Conservation (phyloP, 2,888 invertebrate species). For the Cinara cedri region DNA sequence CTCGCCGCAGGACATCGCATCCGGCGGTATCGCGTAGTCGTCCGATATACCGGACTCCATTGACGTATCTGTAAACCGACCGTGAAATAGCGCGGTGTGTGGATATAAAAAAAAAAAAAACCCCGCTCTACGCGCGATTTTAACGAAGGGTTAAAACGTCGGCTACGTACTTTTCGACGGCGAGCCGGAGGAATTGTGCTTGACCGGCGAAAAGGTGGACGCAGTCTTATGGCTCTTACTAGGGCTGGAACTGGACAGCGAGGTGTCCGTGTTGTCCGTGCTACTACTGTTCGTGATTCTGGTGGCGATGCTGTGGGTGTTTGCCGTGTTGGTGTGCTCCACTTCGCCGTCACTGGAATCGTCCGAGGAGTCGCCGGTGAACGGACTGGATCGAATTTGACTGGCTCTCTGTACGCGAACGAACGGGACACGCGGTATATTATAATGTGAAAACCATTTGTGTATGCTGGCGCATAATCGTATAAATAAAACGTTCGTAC, state of each 20-base stretch:
- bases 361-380: conserved; percentile 92
- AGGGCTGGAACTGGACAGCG: conserved; percentile 76
- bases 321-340: conserved; percentile 63
- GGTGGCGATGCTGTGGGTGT: conserved; percentile 63
- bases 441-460: not conserved
- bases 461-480: not conserved
- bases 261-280: conserved; percentile 68
- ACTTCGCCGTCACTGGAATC: conserved; percentile 93
- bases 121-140: not conserved
- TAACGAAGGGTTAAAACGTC: not conserved
- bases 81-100: conserved; percentile 60
- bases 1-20: conserved; percentile 82
- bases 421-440: not conserved
- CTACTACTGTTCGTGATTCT: conserved; percentile 66
- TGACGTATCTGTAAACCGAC: conserved; percentile 75
- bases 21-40: conserved; percentile 95
- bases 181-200: conserved; percentile 81
- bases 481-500: conserved; percentile 64
- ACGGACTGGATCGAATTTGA: conserved; percentile 94
- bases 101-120: not conserved
- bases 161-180: conserved; percentile 78
- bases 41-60: conserved; percentile 94
- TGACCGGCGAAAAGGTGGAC: conserved; percentile 83
- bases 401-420: conserved; percentile 75
- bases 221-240: conserved; percentile 87